Evolutionary conservation across 1,140 invertebrate genomes (phyloP).

Genomic region (Hyles euphorbiae): DNA sequence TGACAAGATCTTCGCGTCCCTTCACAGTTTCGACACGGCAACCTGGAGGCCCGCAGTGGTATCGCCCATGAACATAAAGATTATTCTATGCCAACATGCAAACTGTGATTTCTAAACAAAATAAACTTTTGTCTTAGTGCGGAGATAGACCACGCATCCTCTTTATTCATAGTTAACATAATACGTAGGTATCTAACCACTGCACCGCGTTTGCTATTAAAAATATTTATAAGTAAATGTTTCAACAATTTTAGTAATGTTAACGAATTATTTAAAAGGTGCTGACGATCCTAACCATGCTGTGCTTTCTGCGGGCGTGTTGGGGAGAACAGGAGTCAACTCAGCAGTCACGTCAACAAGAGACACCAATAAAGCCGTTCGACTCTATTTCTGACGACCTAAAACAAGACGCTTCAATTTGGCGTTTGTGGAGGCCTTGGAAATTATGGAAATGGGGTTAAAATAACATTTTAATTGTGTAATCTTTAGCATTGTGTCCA

Average conservation of each 20-base stretch:
- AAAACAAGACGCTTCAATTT: slow-evolving; percentile 20
- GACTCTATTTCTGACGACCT: slow-evolving; percentile 18
- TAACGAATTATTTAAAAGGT: slow-evolving; percentile 14
- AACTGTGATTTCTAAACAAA: no score
- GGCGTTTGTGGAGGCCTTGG: slow-evolving; percentile 33
- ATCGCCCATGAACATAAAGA: no score
- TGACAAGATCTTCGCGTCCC: no score
- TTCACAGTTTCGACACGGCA: no score
- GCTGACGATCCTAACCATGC: slow-evolving; percentile 15
- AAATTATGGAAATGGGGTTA: slow-evolving; percentile 40
- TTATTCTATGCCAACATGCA: no score
- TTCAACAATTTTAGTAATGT: neutral
- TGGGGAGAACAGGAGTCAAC: slow-evolving; percentile 21
- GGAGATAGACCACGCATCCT: no score
- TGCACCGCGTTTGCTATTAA: no score
- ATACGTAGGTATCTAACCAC: no score
- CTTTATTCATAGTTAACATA: no score
- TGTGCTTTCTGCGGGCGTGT: slow-evolving; percentile 24
- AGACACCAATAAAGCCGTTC: slow-evolving; percentile 20
- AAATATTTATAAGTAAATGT: neutral
- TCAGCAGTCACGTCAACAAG: slow-evolving; percentile 11
- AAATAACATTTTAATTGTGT: slow-evolving; percentile 12
- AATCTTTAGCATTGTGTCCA: neutral
- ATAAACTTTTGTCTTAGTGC: no score
- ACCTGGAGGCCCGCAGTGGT: no score